Evolutionary conservation across 2,797 vertebrate species (phyloP), one percentile per base, ranked within the genome.

Genomic region (Sebastes kiyomatsui): DNA sequence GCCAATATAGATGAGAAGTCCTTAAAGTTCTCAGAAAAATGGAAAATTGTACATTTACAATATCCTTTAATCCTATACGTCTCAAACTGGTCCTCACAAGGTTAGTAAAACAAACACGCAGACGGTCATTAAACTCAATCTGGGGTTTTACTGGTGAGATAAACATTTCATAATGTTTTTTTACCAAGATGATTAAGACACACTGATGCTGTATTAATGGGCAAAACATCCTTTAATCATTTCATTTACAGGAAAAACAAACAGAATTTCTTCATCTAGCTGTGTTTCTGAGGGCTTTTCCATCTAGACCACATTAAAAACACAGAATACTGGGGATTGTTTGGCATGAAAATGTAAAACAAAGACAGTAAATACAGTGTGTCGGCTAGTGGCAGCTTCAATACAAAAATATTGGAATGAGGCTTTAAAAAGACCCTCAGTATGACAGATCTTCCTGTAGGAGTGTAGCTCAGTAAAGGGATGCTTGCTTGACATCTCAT

Each of bases 331-430:
- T 84, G 83, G 42, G 72, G 77, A 75, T 8, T 4, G 42, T 88
- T 92, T 92, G 87, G 90, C 86, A 75, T 82, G 67, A 77, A 82
- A 67, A 67, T 67, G 7, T 35, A 28, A 27, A 64, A 67, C 49
- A 58, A 64, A 81, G 38, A 49, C 25, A 14, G 58, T 59, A 56
- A 71, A 77, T 61, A 69, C 3, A 66, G 28, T 3, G 70, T 42
- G 59, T 77, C 35, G 32, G 60, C 18, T 77, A 8, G 72, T 88
- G 88, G 83, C 83, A 86, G 85, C 75, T 32, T 77, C 27, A 3
- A 5, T 69, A 73, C 28, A 77, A 73, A 81, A 84, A 59, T 16
- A 78, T 61, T 49, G 69, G 55, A 79, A 38, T 5, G 46, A 49
- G 46, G 18, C 49, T 52, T 20, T 52, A 67, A 64, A 75, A 76